Evolutionary conservation across 2,888 invertebrate genomes (phyloP), one percentile per base, ranked within the genome.

Genomic region (Ypsolopha sequella): DNA sequence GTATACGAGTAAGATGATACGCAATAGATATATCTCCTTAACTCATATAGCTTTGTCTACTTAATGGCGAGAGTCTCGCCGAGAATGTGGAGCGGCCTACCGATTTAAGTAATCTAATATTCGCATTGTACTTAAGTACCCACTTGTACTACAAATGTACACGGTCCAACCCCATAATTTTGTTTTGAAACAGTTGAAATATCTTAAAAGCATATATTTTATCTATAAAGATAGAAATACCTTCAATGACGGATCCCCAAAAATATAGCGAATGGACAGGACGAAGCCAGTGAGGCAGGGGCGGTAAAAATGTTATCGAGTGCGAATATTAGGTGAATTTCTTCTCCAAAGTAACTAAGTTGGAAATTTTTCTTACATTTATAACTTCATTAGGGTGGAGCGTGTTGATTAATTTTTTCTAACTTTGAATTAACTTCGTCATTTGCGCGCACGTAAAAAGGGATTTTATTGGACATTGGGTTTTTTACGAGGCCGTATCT

Each of bases 371-470:
- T 47, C 36, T 11, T 14, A 36, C 13, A 13, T 47, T 65, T 62
- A 58, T 61, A 59, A 60, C 66, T 70, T 70, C 66, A 66, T 71
- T 68, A 68, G 65, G 67, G 71, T 65, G 70, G 67, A 66, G 69
- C 69, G 62, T 65, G 62, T 70, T 79, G 80, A 82, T 80, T 81
- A 80, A 76, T 76, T 81, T 81, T 79, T 78, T 80, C 72, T 11
- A 59, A 66, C 61, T 65, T 60, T 56, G 66, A 73, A 70, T 70
- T 69, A 68, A 70, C 61, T 67, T 70, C 61, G 63, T 66, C 65
- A 69, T 62, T 66, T 66, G 68, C 68, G 72, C 70, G 74, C 69
- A 76, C 73, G 72, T 70, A 76, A 80, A 81, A 79, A 77, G 67
- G 60, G 57, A 66, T 78, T 79, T 80, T 80, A 76, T 76, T 72